Evolutionary conservation across 2,888 invertebrate genomes (phyloP).

Genomic region (Podotricha telesiphe): DNA sequence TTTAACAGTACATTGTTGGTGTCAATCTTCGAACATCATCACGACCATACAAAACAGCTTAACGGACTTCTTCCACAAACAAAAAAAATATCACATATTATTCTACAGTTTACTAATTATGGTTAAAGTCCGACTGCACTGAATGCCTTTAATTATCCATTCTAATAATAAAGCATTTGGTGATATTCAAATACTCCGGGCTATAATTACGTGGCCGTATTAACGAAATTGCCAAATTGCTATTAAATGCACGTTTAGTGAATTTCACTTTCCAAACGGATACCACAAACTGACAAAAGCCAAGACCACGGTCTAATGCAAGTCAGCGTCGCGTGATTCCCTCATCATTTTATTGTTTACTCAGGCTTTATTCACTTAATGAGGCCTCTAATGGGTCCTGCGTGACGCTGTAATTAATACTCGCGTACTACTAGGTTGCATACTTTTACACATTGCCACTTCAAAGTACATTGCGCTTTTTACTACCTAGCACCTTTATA

Average conservation of each 20-base stretch:
- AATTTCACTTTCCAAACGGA: slow-evolving; percentile 61
- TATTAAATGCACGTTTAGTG: slow-evolving; percentile 59
- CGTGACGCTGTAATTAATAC: slow-evolving; percentile 72
- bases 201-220: slow-evolving; percentile 29
- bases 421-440: slow-evolving; percentile 43
- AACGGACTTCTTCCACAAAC: slow-evolving; percentile 15
- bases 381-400: slow-evolving; percentile 64
- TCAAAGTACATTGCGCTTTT: slow-evolving; percentile 37
- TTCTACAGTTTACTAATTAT: not conserved
- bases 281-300: slow-evolving; percentile 50
- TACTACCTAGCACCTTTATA: not conserved
- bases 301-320: slow-evolving; percentile 56
- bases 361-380: slow-evolving; percentile 71
- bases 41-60: slow-evolving; percentile 25
- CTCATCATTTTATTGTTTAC: slow-evolving; percentile 69
- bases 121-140: not conserved
- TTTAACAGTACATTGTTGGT: slow-evolving; percentile 30
- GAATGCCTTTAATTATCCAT: slow-evolving; percentile 6
- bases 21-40: slow-evolving; percentile 27
- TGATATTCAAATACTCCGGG: slow-evolving; percentile 5
- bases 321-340: slow-evolving; percentile 75
- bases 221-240: slow-evolving; percentile 39
- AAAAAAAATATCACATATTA: not conserved
- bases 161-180: slow-evolving; percentile 13
- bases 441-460: slow-evolving; percentile 30